Evolutionary conservation across 2,888 invertebrate genomes (phyloP).

Genomic region (Xylota sylvarum): DNA sequence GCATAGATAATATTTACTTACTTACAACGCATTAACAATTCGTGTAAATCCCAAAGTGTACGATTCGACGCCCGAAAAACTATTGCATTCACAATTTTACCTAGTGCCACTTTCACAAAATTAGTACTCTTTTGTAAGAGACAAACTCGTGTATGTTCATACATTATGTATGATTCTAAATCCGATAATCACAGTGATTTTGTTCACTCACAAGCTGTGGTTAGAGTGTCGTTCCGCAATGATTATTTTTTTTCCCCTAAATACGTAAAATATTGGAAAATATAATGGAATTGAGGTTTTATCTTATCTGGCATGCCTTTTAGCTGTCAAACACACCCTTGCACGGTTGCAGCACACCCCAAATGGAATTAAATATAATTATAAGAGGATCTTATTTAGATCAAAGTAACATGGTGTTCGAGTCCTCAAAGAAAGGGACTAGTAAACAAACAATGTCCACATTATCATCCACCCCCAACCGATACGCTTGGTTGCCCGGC

Average conservation of each 20-base stretch:
- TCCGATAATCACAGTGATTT: no score
- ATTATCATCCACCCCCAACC: not conserved
- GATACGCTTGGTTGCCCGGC: not conserved
- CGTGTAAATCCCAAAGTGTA: no score
- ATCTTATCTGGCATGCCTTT: not conserved
- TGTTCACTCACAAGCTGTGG: no score
- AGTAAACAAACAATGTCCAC: not conserved
- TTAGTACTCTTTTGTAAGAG: no score
- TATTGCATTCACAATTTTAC: no score
- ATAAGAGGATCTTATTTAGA: not conserved
- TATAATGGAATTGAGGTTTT: not conserved
- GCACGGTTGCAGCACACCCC: not conserved
- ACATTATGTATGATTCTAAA: no score
- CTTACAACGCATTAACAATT: no score
- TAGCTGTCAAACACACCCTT: not conserved
- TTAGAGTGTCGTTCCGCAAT: no score
- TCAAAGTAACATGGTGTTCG: not conserved
- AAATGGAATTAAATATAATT: not conserved
- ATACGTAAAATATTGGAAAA: not conserved
- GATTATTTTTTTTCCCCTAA: not conserved
- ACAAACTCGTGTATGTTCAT: no score
- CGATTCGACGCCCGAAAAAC: no score
- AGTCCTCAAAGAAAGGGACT: not conserved
- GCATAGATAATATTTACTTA: no score
- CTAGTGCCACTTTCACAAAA: no score